Evolutionary conservation across 2,888 invertebrate genomes (phyloP).

Genomic region (Zaprionus bogoriensis): DNA sequence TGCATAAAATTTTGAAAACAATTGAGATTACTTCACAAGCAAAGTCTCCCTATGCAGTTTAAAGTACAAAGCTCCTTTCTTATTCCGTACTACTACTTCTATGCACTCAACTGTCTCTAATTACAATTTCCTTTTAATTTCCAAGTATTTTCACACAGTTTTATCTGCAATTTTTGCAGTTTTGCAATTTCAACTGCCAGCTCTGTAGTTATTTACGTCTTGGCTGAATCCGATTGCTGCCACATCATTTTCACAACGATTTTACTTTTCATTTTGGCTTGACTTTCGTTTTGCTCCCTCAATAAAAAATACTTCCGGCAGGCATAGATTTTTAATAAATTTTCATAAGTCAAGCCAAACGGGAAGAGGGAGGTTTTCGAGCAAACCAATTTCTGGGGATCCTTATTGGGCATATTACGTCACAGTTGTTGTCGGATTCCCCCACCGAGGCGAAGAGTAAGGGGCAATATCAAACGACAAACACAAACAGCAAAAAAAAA

Average conservation of each 20-base stretch:
- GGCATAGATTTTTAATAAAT: conserved; percentile 71
- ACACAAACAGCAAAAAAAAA: conserved; percentile 22
- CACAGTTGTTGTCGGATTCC: conserved; percentile 54
- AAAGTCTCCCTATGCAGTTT: too few species aligned
- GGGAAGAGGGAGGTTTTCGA: not conserved
- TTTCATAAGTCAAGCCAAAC: conserved; percentile 22
- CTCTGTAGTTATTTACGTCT: not conserved
- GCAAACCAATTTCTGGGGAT: conserved; percentile 38
- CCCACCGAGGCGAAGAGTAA: conserved; percentile 15
- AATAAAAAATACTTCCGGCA: conserved; percentile 39
- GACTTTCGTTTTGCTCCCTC: not conserved
- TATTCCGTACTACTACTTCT: too few species aligned
- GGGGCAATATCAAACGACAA: conserved; percentile 36
- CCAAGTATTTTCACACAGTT: not conserved
- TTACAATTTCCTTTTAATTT: not conserved
- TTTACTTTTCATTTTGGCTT: not conserved
- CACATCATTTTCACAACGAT: not conserved
- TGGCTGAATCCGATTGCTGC: not conserved
- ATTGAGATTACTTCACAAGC: too few species aligned
- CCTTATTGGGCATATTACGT: conserved; percentile 74
- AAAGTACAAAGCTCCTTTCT: too few species aligned
- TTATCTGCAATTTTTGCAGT: not conserved
- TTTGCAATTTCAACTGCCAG: not conserved
- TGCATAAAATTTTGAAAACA: too few species aligned
- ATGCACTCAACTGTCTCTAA: too few species aligned